These are phyloP conservation scores for Eptatretus burgeri DNA, from an alignment of 2,113 vertebrate species.

Conservation along the genomic window DNA sequence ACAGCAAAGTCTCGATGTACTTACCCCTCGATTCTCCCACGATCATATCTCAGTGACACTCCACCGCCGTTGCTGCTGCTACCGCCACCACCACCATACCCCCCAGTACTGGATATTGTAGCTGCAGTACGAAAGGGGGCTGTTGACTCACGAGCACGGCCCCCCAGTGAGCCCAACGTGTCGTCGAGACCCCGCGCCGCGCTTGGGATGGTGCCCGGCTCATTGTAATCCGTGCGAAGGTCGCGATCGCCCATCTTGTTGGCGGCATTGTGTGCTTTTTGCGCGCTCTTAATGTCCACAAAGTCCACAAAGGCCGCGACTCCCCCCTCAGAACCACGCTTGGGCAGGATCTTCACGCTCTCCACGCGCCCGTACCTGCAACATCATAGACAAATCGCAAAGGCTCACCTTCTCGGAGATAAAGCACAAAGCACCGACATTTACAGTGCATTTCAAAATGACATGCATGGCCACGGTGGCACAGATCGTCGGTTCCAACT, in stretches of 20 bases:
- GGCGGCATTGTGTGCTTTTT: constrained; percentile 96
- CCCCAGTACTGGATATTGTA: neutral
- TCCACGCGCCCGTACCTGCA: constrained; percentile 90
- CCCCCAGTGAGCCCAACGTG: neutral
- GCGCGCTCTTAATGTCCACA: constrained; percentile 99
- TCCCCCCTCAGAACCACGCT: constrained; percentile 86
- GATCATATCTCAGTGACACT: neutral
- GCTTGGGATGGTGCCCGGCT: constrained; percentile 63
- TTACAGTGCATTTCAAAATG: too few relatives aligned
- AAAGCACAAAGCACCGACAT: too few relatives aligned
- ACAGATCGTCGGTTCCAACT: too few relatives aligned
- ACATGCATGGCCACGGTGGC: too few relatives aligned
- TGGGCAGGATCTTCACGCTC: constrained; percentile 94
- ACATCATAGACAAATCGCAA: constrained; percentile 15
- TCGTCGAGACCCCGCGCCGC: neutral
- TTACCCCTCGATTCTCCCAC: too few relatives aligned
- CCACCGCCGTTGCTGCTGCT: neutral
- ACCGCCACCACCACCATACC: neutral
- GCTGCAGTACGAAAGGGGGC: neutral
- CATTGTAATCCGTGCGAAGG: constrained; percentile 98
- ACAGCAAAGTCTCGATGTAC: too few relatives aligned
- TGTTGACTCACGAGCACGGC: neutral
- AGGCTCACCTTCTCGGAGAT: too few relatives aligned
- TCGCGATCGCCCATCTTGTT: constrained; percentile 99
- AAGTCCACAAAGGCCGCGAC: constrained; percentile 99